Evolutionary conservation across 2,797 vertebrate genomes (phyloP).

Genomic region (Carduelis carduelis): DNA sequence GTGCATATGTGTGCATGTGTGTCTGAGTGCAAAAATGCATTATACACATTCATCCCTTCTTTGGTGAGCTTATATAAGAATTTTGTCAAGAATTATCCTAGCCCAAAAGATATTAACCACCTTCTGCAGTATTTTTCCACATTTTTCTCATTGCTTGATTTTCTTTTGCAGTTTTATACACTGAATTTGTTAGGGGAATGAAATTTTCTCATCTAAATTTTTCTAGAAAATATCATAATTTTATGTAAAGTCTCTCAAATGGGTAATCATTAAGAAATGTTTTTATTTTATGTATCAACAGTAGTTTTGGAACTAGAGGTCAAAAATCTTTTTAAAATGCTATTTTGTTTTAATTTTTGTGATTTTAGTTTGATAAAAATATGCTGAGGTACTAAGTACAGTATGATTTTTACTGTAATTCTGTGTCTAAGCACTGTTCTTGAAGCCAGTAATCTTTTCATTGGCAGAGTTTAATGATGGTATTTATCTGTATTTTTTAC

Average conservation of each 20-base stretch:
- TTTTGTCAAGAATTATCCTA: slow-evolving; percentile 72
- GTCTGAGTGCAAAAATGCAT: slow-evolving; percentile 74
- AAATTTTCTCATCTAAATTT: slow-evolving; percentile 83
- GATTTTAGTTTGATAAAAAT: slow-evolving; percentile 82
- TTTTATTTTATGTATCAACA: slow-evolving; percentile 82
- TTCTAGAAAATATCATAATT: slow-evolving; percentile 86
- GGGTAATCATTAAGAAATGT: slow-evolving; percentile 80
- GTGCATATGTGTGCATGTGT: slow-evolving; percentile 67
- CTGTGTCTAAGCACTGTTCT: slow-evolving; percentile 79
- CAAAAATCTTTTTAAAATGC: slow-evolving; percentile 81
- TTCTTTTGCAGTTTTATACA: slow-evolving; percentile 85
- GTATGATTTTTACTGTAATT: slow-evolving; percentile 81
- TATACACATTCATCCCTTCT: slow-evolving; percentile 72
- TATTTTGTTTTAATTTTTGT: slow-evolving; percentile 80
- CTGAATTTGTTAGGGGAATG: slow-evolving; percentile 79
- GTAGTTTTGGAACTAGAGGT: slow-evolving; percentile 80
- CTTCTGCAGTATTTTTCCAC: slow-evolving; percentile 85
- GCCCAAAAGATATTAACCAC: slow-evolving; percentile 75
- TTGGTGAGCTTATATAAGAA: slow-evolving; percentile 74
- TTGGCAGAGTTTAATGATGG: slow-evolving; percentile 79
- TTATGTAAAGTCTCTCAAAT: slow-evolving; percentile 86
- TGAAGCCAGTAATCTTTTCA: slow-evolving; percentile 83
- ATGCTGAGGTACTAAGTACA: slow-evolving; percentile 78
- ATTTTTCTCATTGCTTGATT: slow-evolving; percentile 77
- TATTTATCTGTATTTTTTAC: slow-evolving; percentile 82